phyloP scores from a whole-genome alignment of 2,113 vertebrate species.

The Sturnus vulgaris region DNA sequence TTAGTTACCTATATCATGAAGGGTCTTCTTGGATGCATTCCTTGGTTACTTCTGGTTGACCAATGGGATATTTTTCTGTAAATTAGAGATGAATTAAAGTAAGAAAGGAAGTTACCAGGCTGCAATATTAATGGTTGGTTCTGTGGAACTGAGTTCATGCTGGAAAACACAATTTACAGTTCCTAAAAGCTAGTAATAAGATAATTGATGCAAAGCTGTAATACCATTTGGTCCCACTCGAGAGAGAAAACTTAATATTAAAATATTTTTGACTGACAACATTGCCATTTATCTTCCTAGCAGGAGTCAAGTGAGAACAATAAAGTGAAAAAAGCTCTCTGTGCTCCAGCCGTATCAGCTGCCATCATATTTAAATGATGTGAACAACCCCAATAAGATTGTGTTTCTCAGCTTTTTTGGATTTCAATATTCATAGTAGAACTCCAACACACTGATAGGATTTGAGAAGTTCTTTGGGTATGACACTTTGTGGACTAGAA shows the following conservation, averaged over 20 bases:
- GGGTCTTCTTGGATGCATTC: neutral
- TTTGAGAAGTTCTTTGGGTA: neutral
- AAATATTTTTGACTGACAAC: conserved; percentile 21
- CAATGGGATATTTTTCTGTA: neutral
- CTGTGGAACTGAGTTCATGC: neutral
- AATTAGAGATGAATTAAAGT: neutral
- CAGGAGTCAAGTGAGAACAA: neutral
- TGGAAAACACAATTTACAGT: neutral
- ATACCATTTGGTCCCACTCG: neutral
- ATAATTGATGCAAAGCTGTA: neutral
- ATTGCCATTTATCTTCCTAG: conserved; percentile 23
- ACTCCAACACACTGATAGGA: neutral
- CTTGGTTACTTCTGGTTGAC: neutral
- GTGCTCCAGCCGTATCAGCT: neutral
- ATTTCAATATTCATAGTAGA: neutral
- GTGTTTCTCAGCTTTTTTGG: neutral
- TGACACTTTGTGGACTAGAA: neutral
- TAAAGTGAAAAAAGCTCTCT: neutral
- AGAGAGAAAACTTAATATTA: neutral
- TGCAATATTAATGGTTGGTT: neutral
- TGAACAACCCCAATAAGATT: neutral
- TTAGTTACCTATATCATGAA: neutral
- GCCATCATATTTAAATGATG: neutral
- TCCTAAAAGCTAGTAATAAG: neutral
- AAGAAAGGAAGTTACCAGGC: neutral